Conservation (phyloP, 2,113 vertebrate species). For the Pluvianellus socialis region DNA sequence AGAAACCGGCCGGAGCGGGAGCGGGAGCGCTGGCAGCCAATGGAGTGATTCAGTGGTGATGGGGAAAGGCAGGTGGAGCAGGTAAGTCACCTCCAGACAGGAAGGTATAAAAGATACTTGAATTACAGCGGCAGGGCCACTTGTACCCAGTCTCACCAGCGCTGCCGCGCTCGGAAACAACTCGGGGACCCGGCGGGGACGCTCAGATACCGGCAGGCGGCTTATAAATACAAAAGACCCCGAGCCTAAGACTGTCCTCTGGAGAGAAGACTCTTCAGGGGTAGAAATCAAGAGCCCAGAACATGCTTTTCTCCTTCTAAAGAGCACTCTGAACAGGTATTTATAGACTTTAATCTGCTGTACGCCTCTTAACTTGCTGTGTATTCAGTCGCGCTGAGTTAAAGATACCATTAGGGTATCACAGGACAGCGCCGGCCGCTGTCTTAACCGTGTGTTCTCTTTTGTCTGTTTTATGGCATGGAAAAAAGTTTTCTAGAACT, state of each 20-base stretch:
- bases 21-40: not conserved
- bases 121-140: not conserved
- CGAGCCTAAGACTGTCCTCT: not conserved
- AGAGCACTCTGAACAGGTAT: slow-evolving; percentile 31
- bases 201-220: not conserved
- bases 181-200: not conserved
- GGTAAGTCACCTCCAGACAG: slow-evolving; percentile 41
- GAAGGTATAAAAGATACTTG: slow-evolving; percentile 57
- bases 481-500: not conserved
- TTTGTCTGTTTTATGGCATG: not conserved
- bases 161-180: not conserved
- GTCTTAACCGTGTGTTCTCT: not conserved
- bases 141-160: not conserved
- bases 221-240: not conserved
- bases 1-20: slow-evolving; percentile 3
- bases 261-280: not conserved
- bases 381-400: not conserved
- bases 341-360: not conserved
- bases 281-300: not conserved
- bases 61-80: slow-evolving; percentile 53
- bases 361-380: not conserved
- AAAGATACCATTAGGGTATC: not conserved
- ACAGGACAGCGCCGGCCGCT: rapidly evolving
- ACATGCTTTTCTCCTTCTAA: slow-evolving; percentile 21
- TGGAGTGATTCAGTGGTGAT: not conserved